phyloP scores from a whole-genome alignment of 2,113 vertebrate genomes.

The Semnornis frantzii region DNA sequence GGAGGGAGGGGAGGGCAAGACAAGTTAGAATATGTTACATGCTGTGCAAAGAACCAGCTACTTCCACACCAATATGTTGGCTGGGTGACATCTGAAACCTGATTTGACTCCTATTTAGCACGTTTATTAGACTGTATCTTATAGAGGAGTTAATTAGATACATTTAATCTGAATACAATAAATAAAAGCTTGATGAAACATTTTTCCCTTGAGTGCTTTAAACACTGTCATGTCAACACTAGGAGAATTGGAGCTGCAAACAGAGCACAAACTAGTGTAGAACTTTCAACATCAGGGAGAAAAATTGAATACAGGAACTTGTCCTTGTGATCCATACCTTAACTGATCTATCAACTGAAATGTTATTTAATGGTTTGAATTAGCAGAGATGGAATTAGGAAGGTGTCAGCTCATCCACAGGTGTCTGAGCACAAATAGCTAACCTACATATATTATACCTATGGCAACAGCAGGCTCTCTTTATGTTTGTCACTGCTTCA shows the following conservation, averaged over 20 bases:
- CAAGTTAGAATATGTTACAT: background rate
- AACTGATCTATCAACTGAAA: background rate
- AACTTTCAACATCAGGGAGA: background rate
- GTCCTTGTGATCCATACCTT: background rate
- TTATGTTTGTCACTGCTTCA: background rate
- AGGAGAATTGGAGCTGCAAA: background rate
- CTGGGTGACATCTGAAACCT: background rate
- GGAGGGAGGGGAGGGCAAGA: background rate
- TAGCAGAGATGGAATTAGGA: too few species aligned
- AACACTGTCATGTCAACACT: background rate
- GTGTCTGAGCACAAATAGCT: background rate
- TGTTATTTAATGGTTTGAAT: background rate
- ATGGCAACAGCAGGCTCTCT: too few species aligned
- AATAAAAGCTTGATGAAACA: background rate
- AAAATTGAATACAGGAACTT: background rate
- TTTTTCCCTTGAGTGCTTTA: background rate
- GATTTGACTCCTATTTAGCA: background rate
- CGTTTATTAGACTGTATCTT: rapidly evolving
- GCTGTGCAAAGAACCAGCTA: background rate
- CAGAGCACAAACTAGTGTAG: background rate
- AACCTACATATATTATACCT: background rate
- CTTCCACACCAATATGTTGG: rapidly evolving
- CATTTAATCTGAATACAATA: background rate
- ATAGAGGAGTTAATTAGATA: background rate
- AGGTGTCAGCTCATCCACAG: background rate